Evolutionary conservation across 2,888 invertebrate species (phyloP).

Genomic region (Andrena flavipes): DNA sequence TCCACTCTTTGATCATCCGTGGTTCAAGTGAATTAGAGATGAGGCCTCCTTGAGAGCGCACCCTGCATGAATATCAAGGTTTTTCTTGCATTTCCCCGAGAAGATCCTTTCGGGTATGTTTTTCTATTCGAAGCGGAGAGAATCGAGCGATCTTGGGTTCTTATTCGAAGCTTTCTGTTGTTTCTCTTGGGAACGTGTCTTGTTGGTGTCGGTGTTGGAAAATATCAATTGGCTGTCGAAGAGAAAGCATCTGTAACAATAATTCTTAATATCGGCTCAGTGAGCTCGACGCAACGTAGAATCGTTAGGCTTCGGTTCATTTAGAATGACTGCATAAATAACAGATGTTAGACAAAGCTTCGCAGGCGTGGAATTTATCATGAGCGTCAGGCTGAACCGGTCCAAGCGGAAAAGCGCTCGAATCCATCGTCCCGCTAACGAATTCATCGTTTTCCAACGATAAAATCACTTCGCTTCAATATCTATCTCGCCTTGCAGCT

Average conservation of each 20-base stretch:
- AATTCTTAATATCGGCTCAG: too few species aligned
- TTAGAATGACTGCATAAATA: not conserved
- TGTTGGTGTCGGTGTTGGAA: not conserved
- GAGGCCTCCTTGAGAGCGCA: slow-evolving; percentile 37
- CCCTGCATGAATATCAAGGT: slow-evolving; percentile 26
- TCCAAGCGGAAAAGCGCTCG: not conserved
- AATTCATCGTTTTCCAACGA: slow-evolving; percentile 46
- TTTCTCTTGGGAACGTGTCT: not conserved
- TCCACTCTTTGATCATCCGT: slow-evolving; percentile 67
- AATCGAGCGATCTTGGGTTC: slow-evolving; percentile 22
- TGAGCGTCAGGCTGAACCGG: not conserved
- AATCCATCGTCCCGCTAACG: slow-evolving; percentile 3
- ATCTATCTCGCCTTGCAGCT: slow-evolving; percentile 51
- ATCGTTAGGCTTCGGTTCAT: not conserved
- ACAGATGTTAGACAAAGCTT: slow-evolving; percentile 5
- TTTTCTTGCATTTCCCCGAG: not conserved
- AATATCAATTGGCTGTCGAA: not conserved
- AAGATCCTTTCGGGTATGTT: slow-evolving; percentile 24
- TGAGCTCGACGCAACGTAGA: too few species aligned
- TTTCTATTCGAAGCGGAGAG: slow-evolving; percentile 4
- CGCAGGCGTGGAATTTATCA: not conserved
- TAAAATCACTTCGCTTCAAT: slow-evolving; percentile 53
- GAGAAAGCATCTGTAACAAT: not conserved
- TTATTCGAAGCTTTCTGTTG: not conserved
- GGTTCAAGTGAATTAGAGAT: slow-evolving; percentile 66